Evolutionary conservation across 2,113 vertebrate species (phyloP).

Genomic region (Heteronetta atricapilla): DNA sequence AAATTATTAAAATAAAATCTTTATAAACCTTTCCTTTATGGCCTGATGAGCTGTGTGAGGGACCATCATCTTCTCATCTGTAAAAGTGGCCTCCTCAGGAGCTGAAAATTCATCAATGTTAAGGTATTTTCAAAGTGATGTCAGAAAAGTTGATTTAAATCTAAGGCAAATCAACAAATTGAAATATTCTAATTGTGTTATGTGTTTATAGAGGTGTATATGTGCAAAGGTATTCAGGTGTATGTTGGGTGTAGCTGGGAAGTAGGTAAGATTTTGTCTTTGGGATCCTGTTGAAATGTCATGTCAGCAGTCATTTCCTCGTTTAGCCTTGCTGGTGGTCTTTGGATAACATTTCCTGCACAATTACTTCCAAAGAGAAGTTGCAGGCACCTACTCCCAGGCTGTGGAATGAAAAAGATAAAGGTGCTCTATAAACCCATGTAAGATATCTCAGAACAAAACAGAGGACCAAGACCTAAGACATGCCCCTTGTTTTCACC

Average conservation of each 20-base stretch:
- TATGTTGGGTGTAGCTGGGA: not conserved
- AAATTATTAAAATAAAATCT: not conserved
- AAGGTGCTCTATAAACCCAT: not conserved
- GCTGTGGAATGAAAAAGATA: not conserved
- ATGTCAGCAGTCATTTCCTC: not conserved
- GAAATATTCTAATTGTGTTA: not conserved
- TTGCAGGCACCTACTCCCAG: not conserved
- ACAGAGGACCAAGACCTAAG: not conserved
- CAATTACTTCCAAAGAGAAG: not conserved
- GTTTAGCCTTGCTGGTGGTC: not conserved
- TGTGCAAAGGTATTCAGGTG: not conserved
- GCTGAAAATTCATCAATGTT: not conserved
- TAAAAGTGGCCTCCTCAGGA: not conserved
- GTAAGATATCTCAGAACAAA: not conserved
- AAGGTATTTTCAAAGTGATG: not conserved
- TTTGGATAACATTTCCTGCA: not conserved
- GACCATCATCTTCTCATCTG: accelerated
- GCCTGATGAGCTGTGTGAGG: not conserved
- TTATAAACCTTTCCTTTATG: not conserved
- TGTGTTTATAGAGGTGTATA: not conserved
- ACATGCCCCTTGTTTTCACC: not conserved
- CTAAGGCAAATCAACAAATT: not conserved
- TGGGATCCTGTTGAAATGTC: not conserved
- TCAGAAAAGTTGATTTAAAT: not conserved
- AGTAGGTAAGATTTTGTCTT: not conserved